These are phyloP conservation scores for Ommatoiulus sabulosus DNA, from an alignment of 2,888 invertebrate genomes.

Conservation along the genomic window DNA sequence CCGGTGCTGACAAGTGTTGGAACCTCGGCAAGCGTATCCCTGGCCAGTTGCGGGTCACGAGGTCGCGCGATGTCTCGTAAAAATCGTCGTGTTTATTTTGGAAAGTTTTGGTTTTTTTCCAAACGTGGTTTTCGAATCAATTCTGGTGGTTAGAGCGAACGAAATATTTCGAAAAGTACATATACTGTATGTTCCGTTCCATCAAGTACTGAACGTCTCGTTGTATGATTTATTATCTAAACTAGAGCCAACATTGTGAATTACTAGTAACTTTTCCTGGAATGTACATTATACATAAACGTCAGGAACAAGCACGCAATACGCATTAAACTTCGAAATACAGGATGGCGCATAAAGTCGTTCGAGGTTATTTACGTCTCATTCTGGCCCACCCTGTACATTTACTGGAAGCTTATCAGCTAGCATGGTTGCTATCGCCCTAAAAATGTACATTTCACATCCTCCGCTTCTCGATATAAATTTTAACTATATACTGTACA, in stretches of 20 bases:
- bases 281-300: not conserved
- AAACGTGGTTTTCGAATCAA: conserved; percentile 41
- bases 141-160: not conserved
- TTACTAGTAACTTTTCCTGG: not conserved
- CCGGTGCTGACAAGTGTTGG: not conserved
- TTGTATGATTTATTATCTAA: not conserved
- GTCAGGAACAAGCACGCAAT: not conserved
- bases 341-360: not conserved
- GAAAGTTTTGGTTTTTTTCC: not conserved
- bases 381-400: not conserved
- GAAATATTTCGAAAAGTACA: not conserved
- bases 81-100: conserved; percentile 30
- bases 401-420: not conserved
- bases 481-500: too few relatives aligned
- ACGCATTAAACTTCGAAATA: not conserved
- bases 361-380: not conserved
- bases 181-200: not conserved
- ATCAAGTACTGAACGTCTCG: not conserved
- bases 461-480: not conserved
- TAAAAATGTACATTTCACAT: not conserved
- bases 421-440: too few relatives aligned
- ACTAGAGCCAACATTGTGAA: not conserved
- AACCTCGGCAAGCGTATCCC: not conserved
- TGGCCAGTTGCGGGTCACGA: not conserved
- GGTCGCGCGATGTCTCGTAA: not conserved